Conservation (phyloP, 2,797 vertebrate species). For the Rhinatrema bivittatum region DNA sequence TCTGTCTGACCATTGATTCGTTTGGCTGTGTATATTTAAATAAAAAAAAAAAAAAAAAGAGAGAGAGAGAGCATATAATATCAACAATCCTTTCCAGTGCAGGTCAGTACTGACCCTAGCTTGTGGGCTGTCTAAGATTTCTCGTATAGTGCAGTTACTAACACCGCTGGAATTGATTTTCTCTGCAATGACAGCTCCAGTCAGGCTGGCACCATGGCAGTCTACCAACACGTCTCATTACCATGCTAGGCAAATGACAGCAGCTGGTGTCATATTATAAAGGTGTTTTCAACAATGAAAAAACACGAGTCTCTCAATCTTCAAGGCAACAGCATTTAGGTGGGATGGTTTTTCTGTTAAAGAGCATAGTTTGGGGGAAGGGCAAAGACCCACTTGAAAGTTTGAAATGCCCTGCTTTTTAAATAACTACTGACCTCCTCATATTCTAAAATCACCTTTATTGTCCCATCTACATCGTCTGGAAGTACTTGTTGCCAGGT, state of each 20-base stretch:
- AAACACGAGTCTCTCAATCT: conserved; percentile 60
- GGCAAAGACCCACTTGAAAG: conserved; percentile 64
- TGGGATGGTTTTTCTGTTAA: conserved; percentile 73
- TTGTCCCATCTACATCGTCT: conserved; percentile 47
- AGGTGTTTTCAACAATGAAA: conserved; percentile 66
- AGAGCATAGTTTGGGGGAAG: conserved; percentile 70
- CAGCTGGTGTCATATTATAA: conserved; percentile 78
- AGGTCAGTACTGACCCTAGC: conserved; percentile 52
- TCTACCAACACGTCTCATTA: conserved; percentile 62
- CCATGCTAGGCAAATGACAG: conserved; percentile 68
- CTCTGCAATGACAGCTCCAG: conserved; percentile 88
- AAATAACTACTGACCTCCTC: conserved; percentile 30
- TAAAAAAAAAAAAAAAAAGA: conserved; percentile 32
- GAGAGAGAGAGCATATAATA: conserved; percentile 43
- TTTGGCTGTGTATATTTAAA: conserved; percentile 43
- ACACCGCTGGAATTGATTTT: conserved; percentile 84
- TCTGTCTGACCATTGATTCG: conserved; percentile 56
- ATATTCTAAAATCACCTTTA: conserved; percentile 42
- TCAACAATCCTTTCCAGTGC: conserved; percentile 29
- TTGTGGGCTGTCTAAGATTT: conserved; percentile 62
- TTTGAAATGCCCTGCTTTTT: conserved; percentile 50
- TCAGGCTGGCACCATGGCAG: conserved; percentile 83
- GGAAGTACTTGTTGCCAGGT: conserved; percentile 61
- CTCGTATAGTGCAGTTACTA: conserved; percentile 53
- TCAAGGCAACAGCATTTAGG: conserved; percentile 63